A percentile compares a stretch with the other conserved stretches of the same genome.
phyloP scores from a whole-genome alignment of 2,888 invertebrate genomes.

The Tenthredo distinguenda region DNA sequence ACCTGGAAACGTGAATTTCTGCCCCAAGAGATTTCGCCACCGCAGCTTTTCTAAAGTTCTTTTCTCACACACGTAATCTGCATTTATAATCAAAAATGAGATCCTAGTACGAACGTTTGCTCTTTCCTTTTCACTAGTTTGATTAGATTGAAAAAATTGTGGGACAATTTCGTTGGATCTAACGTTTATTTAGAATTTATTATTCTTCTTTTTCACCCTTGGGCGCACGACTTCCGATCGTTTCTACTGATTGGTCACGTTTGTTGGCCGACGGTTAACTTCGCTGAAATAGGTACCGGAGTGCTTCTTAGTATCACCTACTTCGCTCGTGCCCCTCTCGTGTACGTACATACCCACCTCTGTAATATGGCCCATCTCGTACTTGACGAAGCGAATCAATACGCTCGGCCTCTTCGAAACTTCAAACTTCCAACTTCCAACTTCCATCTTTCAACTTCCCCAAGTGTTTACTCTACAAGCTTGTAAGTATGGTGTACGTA shows the following conservation, averaged over 20 bases:
- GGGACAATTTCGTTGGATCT: neutral
- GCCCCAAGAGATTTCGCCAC: neutral
- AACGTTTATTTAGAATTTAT: neutral
- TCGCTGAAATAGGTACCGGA: neutral
- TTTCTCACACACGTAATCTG: neutral
- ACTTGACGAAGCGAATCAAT: conserved; percentile 47
- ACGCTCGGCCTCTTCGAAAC: conserved; percentile 39
- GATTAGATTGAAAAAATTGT: neutral
- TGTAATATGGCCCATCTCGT: conserved; percentile 2
- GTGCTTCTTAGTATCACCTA: conserved; percentile 2
- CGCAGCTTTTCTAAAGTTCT: neutral
- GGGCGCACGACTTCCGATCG: neutral
- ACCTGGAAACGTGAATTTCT: neutral
- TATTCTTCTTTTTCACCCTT: neutral
- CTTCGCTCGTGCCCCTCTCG: neutral
- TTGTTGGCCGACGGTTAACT: conserved; percentile 23
- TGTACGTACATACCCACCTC: neutral
- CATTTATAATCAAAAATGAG: neutral
- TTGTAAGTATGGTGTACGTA: neutral
- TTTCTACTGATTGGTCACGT: conserved; percentile 7
- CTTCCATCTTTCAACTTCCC: neutral
- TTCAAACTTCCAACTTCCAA: conserved; percentile 7
- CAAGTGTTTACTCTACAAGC: conserved; percentile 9
- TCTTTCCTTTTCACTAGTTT: neutral
- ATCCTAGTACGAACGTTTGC: neutral